Conservation (phyloP, 2,797 vertebrate species). For the Semaprochilodus insignis region DNA sequence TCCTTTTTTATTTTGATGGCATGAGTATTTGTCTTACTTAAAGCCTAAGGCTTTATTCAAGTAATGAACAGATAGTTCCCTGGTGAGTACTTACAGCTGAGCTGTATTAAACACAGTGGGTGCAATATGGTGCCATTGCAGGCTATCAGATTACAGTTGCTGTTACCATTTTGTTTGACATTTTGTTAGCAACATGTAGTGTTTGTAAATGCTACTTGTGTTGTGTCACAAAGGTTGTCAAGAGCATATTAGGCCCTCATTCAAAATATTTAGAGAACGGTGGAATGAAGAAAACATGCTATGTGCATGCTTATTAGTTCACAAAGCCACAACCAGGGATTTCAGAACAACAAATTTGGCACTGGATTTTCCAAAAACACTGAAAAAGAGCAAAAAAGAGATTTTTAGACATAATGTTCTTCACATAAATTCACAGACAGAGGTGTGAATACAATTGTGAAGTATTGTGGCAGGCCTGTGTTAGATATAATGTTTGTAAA, state of each 20-base stretch:
- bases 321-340: conserved; percentile 51
- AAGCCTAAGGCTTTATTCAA: conserved; percentile 4
- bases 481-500: not conserved
- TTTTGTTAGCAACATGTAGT: conserved; percentile 21
- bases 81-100: not conserved
- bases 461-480: not conserved
- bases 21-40: not conserved
- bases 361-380: not conserved
- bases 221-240: conserved; percentile 39
- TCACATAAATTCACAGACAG: not conserved
- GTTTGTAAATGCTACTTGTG: conserved; percentile 37
- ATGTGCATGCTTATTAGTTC: conserved; percentile 38
- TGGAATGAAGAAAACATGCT: conserved; percentile 1
- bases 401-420: not conserved
- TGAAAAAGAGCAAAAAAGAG: not conserved
- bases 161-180: conserved; percentile 9
- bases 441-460: not conserved
- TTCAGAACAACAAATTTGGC: not conserved
- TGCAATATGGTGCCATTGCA: conserved; percentile 20
- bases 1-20: not conserved
- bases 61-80: not conserved
- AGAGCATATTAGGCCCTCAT: conserved; percentile 15
- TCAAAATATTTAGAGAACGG: conserved; percentile 15
- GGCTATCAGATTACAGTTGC: conserved; percentile 7
- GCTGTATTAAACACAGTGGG: conserved; percentile 11